These are phyloP conservation scores for Heteromurus nitidus DNA, from an alignment of 2,888 invertebrate genomes.

Conservation along the genomic window DNA sequence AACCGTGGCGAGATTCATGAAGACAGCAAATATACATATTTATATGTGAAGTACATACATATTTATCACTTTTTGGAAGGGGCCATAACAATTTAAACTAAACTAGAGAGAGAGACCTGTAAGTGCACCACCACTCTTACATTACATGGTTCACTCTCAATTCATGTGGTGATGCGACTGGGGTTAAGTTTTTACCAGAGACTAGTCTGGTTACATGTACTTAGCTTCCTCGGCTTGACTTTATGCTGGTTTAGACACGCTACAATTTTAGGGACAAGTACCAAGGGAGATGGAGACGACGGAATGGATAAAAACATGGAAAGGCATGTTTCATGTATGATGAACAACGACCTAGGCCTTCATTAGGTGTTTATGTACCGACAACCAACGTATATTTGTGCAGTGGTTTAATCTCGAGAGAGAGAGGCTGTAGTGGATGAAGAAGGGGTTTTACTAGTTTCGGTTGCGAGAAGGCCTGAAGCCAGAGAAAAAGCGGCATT, in stretches of 20 bases:
- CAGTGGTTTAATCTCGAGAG: not conserved
- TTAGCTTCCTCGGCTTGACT: not conserved
- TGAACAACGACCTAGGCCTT: conserved; percentile 5
- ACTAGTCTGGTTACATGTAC: not conserved
- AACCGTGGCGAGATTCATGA: conserved; percentile 12
- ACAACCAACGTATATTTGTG: not conserved
- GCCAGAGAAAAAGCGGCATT: not conserved
- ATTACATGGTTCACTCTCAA: not conserved
- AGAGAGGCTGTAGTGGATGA: not conserved
- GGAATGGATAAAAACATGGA: not conserved
- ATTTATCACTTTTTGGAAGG: not conserved
- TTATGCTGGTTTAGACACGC: not conserved
- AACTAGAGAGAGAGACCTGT: not conserved
- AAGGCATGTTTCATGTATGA: not conserved
- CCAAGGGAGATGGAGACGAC: not conserved
- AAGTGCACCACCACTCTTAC: too few relatives aligned
- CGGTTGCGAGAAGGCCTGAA: not conserved
- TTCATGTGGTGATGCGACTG: not conserved
- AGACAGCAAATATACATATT: not conserved
- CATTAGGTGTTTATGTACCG: not conserved
- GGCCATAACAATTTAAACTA: too few relatives aligned
- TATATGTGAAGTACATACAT: not conserved
- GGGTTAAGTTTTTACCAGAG: not conserved
- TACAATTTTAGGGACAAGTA: not conserved
- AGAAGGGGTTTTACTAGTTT: conserved; percentile 1